Base-by-base conservation (phyloP, 2,888 invertebrate genomes). In the Chouioia cunea region DNA sequence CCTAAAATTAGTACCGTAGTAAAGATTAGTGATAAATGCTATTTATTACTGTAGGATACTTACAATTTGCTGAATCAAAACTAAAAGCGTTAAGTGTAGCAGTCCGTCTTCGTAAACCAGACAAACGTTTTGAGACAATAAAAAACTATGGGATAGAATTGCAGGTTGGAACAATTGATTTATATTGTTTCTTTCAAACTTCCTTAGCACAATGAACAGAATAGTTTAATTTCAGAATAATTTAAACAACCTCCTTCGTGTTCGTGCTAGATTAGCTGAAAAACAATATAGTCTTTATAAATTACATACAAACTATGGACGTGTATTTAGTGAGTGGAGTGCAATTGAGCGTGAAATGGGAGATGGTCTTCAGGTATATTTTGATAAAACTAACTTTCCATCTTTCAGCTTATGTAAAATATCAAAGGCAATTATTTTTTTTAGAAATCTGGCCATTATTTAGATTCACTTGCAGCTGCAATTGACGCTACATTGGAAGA, bases 311-410 rank as follows among this genome's bases (percentile, higher is more conserved):
- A 93, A 93, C 86, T 94, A 94, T 78, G 94, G 94, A 0, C 89
- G 93, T 57, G 89, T 94, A 67, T 93, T 94, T 81, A 93, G 93
- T 77, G 94, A 95, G 83, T 95, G 94, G 94, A 93, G 94, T 82
- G 93, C 91, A 44, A 90, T 93, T 63, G 95, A 95, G 81, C 92
- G 91, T 77, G 92, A 92, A 71, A 93, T 94, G 92, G 93, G 92
- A 0, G 94, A 94, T 81, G 92, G 92, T 0, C 81, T 95, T 62
- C 93, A 93, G 82, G 87, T 87, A 79, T 58, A 48, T 50, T 65
- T 71, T 72, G 23, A 22, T n/a, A 27, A 73, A 73, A 50, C 44
- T 14, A 65, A 23, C 44, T 6, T 54, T 48, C 23, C 47, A 16
- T 54, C 27, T n/a, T 36, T 10, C 50, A 43, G 1, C 36, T 15